A percentile compares a stretch with the other conserved stretches of the same genome.
phyloP scores from a whole-genome alignment of 2,113 vertebrate species.

The Chiloscyllium plagiosum region DNA sequence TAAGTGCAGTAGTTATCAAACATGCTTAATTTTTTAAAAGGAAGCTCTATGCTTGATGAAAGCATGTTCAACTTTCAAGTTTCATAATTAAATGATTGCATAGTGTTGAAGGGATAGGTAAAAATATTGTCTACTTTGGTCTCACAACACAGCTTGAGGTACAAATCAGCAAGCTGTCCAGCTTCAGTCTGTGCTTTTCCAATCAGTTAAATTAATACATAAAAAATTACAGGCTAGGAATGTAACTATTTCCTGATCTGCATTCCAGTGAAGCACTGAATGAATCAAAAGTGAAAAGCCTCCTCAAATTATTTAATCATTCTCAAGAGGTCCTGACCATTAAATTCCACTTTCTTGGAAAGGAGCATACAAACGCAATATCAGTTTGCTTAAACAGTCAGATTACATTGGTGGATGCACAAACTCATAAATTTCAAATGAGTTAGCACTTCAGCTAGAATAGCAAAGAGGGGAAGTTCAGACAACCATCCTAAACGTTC shows the following conservation, averaged over 20 bases:
- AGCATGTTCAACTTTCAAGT: not conserved
- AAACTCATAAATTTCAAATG: not conserved
- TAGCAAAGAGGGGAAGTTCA: not conserved
- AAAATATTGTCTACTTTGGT: not conserved
- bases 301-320: not conserved
- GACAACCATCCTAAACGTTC: not conserved
- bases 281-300: not conserved
- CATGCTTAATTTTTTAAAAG: not conserved
- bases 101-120: not conserved
- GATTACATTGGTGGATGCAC: not conserved
- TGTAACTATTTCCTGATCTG: not conserved
- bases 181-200: not conserved
- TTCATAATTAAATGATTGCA: not conserved
- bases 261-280: not conserved
- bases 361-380: not conserved
- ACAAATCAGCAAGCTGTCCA: not conserved
- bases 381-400: not conserved
- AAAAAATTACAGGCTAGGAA: not conserved
- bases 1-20: not conserved
- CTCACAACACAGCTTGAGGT: not conserved
- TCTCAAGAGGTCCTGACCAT: not conserved
- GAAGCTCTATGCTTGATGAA: not conserved
- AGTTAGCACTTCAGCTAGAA: not conserved
- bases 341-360: not conserved
- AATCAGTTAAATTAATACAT: not conserved